A percentile compares a stretch with the other conserved stretches of the same genome.
Conservation (phyloP, 35 echinoderm and acorn worm genomes). For the Ophiothrix spiculata region DNA sequence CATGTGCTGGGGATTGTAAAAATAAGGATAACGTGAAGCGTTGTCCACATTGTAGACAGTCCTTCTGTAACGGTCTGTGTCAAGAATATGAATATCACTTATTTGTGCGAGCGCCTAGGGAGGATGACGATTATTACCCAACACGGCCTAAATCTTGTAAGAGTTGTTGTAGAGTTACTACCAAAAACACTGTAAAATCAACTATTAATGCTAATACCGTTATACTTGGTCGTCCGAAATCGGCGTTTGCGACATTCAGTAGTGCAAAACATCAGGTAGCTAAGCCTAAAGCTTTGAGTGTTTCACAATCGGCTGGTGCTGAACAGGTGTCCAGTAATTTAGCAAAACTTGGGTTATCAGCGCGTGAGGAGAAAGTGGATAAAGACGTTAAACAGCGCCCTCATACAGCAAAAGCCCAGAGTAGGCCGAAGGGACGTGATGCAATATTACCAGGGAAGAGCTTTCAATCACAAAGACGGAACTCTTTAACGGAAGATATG, state of each 20-base stretch:
- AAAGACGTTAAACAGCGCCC: slow-evolving; percentile 20
- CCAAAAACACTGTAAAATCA: slow-evolving; percentile 1
- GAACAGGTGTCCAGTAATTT: slow-evolving; percentile 43
- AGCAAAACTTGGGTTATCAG: slow-evolving; percentile 48
- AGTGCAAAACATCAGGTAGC: slow-evolving; percentile 50
- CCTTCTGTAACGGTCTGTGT: slow-evolving; percentile 71
- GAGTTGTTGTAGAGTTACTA: slow-evolving; percentile 45
- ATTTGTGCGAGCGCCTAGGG: slow-evolving; percentile 54
- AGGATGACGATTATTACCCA: neutral
- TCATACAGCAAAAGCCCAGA: slow-evolving; percentile 40
- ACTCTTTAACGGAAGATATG: slow-evolving; percentile 71
- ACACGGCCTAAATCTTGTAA: slow-evolving; percentile 77
- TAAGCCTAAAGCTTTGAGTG: slow-evolving; percentile 51
- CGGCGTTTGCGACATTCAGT: slow-evolving; percentile 88
- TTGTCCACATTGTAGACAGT: slow-evolving; percentile 64
- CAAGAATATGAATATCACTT: slow-evolving; percentile 88
- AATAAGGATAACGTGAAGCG: neutral
- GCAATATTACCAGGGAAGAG: slow-evolving; percentile 78
- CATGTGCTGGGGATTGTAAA: slow-evolving; percentile 85
- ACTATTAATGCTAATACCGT: slow-evolving; percentile 72
- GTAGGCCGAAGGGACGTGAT: slow-evolving; percentile 42
- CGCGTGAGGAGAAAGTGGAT: slow-evolving; percentile 18
- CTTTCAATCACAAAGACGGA: slow-evolving; percentile 68
- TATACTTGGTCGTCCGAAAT: slow-evolving; percentile 82
- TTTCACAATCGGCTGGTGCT: slow-evolving; percentile 34